Evolutionary conservation across 2,113 vertebrate genomes (phyloP).

Genomic region (Myanophis thanlyinensis): DNA sequence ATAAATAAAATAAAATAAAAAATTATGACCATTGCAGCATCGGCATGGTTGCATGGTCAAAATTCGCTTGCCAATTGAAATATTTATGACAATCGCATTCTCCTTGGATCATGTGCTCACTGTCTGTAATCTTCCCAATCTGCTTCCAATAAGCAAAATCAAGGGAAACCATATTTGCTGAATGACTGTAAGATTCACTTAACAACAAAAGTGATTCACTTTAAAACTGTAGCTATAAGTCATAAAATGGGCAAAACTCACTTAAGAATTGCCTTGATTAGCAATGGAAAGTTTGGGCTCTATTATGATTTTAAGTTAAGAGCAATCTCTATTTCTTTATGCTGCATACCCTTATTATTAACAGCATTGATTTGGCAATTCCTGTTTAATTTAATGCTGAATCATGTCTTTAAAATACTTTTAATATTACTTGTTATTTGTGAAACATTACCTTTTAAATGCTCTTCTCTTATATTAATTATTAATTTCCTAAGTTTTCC

Average conservation of each 20-base stretch:
- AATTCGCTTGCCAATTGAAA: background rate
- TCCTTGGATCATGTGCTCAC: background rate
- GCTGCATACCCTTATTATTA: background rate
- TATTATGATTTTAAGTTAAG: too few species aligned
- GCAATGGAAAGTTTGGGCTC: background rate
- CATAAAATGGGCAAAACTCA: background rate
- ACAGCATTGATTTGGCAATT: conserved; percentile 13
- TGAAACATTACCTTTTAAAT: conserved; percentile 32
- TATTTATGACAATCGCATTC: background rate
- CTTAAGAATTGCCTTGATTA: background rate
- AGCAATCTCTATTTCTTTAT: background rate
- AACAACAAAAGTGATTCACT: background rate
- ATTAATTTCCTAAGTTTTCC: conserved; percentile 48
- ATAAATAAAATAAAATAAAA: too few species aligned
- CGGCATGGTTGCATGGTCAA: background rate
- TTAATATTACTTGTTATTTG: conserved; percentile 16
- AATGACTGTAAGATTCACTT: background rate
- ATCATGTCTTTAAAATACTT: conserved; percentile 16
- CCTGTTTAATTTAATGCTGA: conserved; percentile 22
- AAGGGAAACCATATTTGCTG: background rate
- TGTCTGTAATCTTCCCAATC: background rate
- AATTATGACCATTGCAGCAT: background rate
- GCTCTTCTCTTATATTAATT: conserved; percentile 34
- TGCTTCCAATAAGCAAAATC: background rate
- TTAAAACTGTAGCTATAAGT: background rate